Base-by-base conservation (phyloP, 2,797 vertebrate species). In the Sebastes wilsoni region DNA sequence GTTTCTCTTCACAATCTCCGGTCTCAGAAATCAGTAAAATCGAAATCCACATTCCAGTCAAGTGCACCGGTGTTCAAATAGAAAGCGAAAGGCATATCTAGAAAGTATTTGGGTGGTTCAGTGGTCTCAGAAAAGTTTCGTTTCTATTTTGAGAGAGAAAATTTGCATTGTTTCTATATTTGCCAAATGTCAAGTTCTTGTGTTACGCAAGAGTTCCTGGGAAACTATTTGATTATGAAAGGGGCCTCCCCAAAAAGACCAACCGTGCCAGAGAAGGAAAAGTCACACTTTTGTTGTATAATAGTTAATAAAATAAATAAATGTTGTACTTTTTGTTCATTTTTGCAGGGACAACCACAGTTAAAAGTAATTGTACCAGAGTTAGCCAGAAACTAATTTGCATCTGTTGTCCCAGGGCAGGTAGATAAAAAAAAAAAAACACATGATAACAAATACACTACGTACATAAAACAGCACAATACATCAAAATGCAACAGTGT, bases 131-230 rank as follows among this genome's bases (percentile, higher is more conserved):
- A 18, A 20, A 32, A 1, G 27, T 72, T 85, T 72, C 22, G 36
- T 18, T 84, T 83, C 72, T 27, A 3, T 56, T 60, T 73, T 30
- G 36, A 38, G 4, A 56, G 3, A 60, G 3, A 8, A 5, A 4
- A 77, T 79, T 65, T 79, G n/a, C 54, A 58, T 38, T 8, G 13
- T 67, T 65, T 73, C 34, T 55, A 11, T 54, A 14, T 71, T 65
- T 28, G 8, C 32, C 1, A 30, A 28, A 28, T 5, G 6, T 14
- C 64, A 7, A 1, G 4, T 18, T 55, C 58, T 32, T 13, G 8
- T 14, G 32, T 8, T 30, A 14, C 3, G 13, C 3, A 59, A 62
- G 3, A 13, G 30, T 65, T 81, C 25, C 38, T 46, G 36, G 1
- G 22, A 36, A 58, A 6, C n/a, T n/a, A 20, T 36, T 64, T 66